Evolutionary conservation across 2,888 invertebrate genomes (phyloP).

Genomic region (Odontocerum albicorne): DNA sequence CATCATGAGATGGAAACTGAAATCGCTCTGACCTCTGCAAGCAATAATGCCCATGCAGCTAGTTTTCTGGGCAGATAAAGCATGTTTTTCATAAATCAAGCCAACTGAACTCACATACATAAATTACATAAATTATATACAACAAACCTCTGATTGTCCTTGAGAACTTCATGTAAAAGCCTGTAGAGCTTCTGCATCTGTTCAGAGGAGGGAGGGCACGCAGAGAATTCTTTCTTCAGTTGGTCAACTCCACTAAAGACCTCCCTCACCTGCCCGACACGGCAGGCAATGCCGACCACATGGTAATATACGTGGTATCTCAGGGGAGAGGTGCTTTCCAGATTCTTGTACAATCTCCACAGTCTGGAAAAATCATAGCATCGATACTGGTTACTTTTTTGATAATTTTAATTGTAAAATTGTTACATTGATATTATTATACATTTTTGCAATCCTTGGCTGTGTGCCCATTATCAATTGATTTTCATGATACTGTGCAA

Average conservation of each 20-base stretch:
- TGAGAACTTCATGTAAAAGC: slow-evolving; percentile 84
- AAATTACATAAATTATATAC: not conserved
- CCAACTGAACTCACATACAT: no score
- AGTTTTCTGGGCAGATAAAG: no score
- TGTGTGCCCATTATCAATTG: no score
- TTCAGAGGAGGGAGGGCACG: slow-evolving; percentile 81
- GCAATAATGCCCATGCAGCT: no score
- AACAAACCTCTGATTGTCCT: slow-evolving; percentile 77
- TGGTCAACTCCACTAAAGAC: slow-evolving; percentile 85
- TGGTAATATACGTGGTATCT: slow-evolving; percentile 93
- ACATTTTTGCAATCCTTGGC: no score
- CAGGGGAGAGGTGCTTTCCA: slow-evolving; percentile 80
- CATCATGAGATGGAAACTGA: no score
- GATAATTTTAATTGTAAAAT: no score
- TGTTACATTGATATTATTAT: no score
- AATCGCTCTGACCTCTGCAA: no score
- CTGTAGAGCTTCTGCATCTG: slow-evolving; percentile 91
- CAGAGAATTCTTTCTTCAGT: slow-evolving; percentile 76
- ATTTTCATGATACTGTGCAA: no score
- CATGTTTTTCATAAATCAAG: no score
- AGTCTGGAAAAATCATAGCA: slow-evolving; percentile 60
- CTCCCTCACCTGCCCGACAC: slow-evolving; percentile 81
- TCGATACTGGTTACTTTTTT: no score
- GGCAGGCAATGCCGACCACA: slow-evolving; percentile 84
- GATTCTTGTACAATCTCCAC: slow-evolving; percentile 89